A percentile compares a stretch with the other conserved stretches of the same genome.
Evolutionary conservation across 2,888 invertebrate species (phyloP).

Genomic region (Sarcophaga rosellei): DNA sequence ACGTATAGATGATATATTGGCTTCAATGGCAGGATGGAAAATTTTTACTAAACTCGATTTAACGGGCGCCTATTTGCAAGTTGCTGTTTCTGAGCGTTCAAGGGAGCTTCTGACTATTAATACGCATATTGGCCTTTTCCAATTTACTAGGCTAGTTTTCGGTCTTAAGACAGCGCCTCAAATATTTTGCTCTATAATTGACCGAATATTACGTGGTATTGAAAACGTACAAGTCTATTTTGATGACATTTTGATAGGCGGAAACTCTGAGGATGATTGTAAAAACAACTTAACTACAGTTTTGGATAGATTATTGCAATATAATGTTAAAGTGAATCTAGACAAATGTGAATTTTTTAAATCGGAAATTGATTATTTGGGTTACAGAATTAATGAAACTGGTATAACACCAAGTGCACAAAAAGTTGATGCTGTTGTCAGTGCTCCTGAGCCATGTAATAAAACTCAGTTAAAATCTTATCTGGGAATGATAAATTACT

Average conservation of each 20-base stretch:
- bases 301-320: conserved; percentile 52
- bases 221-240: conserved; percentile 31
- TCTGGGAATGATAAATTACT: conserved; percentile 58
- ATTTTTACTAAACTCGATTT: conserved; percentile 45
- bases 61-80: conserved; percentile 39
- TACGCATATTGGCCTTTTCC: conserved; percentile 45
- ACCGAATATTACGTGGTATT: conserved; percentile 7
- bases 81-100: conserved; percentile 42
- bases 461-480: conserved; percentile 55
- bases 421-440: conserved; percentile 35
- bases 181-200: conserved; percentile 26
- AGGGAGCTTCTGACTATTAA: conserved; percentile 48
- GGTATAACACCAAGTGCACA: conserved; percentile 51
- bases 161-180: conserved; percentile 39
- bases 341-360: conserved; percentile 64
- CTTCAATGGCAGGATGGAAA: conserved; percentile 62
- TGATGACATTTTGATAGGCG: conserved; percentile 38
- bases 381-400: conserved; percentile 36
- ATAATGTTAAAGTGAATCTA: conserved; percentile 63
- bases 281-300: conserved; percentile 40
- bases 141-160: conserved; percentile 47
- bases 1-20: conserved; percentile 57
- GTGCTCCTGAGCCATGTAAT: conserved; percentile 20
- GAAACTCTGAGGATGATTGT: too few species aligned
- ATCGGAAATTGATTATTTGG: conserved; percentile 53